Evolutionary conservation across 2,888 invertebrate species (phyloP).

Genomic region (Adineta ricciae): DNA sequence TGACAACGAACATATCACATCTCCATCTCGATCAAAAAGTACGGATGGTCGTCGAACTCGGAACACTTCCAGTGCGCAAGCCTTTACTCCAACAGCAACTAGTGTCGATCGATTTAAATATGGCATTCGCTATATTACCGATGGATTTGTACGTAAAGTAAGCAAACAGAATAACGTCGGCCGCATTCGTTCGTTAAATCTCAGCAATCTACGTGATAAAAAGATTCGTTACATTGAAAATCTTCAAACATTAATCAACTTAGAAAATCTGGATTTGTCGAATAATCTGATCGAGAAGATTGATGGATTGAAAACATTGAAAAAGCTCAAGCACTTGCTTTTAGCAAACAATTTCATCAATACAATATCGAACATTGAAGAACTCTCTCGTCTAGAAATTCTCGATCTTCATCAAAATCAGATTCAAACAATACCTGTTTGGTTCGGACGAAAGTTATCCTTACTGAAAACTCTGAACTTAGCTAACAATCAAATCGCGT

Average conservation of each 20-base stretch:
- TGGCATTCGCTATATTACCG: background rate
- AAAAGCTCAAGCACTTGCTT: background rate
- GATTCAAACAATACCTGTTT: background rate
- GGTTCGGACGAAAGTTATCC: background rate
- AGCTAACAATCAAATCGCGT: background rate
- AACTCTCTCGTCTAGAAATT: background rate
- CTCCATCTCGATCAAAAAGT: background rate
- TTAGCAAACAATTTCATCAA: background rate
- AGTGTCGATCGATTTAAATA: background rate
- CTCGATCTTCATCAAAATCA: background rate
- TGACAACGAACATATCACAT: background rate
- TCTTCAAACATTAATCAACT: background rate
- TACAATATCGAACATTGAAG: background rate
- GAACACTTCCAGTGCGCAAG: background rate
- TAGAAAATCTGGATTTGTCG: background rate
- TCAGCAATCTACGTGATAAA: slow-evolving; percentile 13
- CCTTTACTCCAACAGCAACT: background rate
- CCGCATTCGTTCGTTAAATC: background rate
- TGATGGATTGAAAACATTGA: slow-evolving; percentile 5
- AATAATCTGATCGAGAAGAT: slow-evolving; percentile 14
- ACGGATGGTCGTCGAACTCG: background rate
- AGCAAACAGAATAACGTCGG: background rate
- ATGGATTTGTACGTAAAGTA: background rate
- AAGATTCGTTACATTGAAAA: slow-evolving; percentile 13
- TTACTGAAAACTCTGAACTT: background rate